Base-by-base conservation (phyloP, 2,888 invertebrate species). In the Matsumyia berberina region DNA sequence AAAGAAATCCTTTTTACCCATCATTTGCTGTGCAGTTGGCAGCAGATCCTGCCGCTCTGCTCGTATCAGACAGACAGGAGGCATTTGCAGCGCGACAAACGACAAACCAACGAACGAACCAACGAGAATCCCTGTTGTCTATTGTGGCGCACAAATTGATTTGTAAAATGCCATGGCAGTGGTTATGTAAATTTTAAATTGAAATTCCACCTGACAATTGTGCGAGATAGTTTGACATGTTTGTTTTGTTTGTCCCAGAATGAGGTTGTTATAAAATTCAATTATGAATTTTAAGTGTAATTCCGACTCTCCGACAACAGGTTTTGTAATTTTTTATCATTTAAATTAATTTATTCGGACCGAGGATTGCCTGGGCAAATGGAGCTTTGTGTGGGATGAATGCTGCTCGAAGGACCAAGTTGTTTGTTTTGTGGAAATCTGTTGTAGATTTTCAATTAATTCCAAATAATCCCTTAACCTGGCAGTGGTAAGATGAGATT, bases 111-210 rank as follows among this genome's bases (percentile, higher is more conserved):
- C 49, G 60, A 74, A 74, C 85, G 58, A 58, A 80, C 57, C 62
- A 80, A 76, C 80, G n/a, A n/a, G 64, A 51, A 80, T 80, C 70
- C 79, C 74, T 70, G 79, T 85, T 76, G 85, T 80, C 80, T 85
- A 85, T 85, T 85, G 76, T 80, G 80, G 74, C 55, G 64, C 85
- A 85, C 85, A 85, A 85, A 85, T 85, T 85, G 85, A 85, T 85
- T 85, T 85, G 85, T 85, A 85, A 85, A 85, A 85, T 24, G 24
- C 24, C 24, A 24, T 85, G 85, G 80, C 74, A 66, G 80, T 76
- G 85, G 85, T 85, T 85, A 85, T 85, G 85, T 85, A 80, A 85
- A 85, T 85, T 85, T 85, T 85, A 76, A 85, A 85, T 85, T 85
- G 85, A 85, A 85, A 85, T 85, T 85, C 85, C 74, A 85, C 70